Evolutionary conservation across 1,140 invertebrate genomes (phyloP).

Genomic region (Zaprionus inermis): DNA sequence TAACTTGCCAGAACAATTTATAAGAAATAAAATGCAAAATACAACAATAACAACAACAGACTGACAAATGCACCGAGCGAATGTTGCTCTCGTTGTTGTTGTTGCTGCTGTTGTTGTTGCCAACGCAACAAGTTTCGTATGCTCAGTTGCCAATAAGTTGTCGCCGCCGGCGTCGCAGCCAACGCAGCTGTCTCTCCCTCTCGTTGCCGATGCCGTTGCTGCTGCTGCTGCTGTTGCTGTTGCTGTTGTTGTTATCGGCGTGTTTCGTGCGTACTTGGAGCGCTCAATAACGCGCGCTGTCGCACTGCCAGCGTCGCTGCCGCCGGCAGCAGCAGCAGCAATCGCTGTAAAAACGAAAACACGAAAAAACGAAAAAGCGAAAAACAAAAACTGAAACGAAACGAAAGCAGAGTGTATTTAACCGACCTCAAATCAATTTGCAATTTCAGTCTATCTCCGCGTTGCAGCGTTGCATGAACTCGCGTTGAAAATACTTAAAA

Average conservation of each 20-base stretch:
- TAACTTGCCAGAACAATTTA: slow-evolving; percentile 63
- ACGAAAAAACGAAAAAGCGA: slow-evolving; percentile 48
- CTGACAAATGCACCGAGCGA: slow-evolving; percentile 61
- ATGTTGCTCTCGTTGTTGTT: slow-evolving; percentile 32
- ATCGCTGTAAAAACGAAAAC: slow-evolving; percentile 48
- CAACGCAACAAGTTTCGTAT: slow-evolving; percentile 67
- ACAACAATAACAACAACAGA: slow-evolving; percentile 23
- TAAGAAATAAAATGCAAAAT: slow-evolving; percentile 48
- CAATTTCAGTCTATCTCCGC: slow-evolving; percentile 84
- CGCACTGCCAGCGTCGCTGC: slow-evolving; percentile 21
- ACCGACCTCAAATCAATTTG: slow-evolving; percentile 84
- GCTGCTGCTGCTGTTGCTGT: slow-evolving; percentile 52
- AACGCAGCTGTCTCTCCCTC: slow-evolving; percentile 29
- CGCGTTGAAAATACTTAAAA: slow-evolving; percentile 33
- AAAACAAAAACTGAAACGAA: slow-evolving; percentile 51
- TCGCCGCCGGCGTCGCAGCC: slow-evolving; percentile 48
- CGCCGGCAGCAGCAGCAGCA: slow-evolving; percentile 1
- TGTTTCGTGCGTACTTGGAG: slow-evolving; percentile 76
- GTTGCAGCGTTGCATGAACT: slow-evolving; percentile 84
- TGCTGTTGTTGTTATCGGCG: slow-evolving; percentile 57
- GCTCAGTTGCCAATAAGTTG: slow-evolving; percentile 72
- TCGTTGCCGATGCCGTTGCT: slow-evolving; percentile 25
- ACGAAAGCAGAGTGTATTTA: slow-evolving; percentile 84
- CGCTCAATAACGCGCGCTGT: slow-evolving; percentile 72
- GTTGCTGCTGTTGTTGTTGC: slow-evolving; percentile 40